Evolutionary conservation across 2,797 vertebrate species (phyloP), one percentile per base, ranked within the genome.

Genomic region (Atherinosoma microstoma): DNA sequence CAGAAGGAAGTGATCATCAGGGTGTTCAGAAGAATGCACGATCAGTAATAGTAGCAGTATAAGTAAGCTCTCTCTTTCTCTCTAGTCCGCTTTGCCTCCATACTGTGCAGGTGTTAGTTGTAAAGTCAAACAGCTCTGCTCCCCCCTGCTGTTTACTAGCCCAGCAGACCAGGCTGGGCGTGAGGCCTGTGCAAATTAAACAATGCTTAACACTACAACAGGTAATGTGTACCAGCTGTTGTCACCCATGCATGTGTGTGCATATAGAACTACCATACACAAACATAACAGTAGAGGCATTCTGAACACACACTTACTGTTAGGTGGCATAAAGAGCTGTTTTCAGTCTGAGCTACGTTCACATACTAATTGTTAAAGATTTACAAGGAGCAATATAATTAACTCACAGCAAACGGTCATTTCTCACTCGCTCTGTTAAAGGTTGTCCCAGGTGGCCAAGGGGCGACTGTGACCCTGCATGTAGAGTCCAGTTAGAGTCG

Each of bases 131-230:
- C 58, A 60, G 38, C 36, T 24, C 15, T 15, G 36, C 36, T 60
- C 58, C n/a, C 35, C 6, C 58, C 58, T 40, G 35, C 58, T 40
- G 58, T 60, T 60, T 60, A 60, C 58, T 60, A 6, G 58, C 58
- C 4, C 6, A 8, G 22, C 35, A 60, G 11, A 60, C 58, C 13
- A 27, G 35, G 35, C n/a, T 2, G 35, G 10, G 12, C 6, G 58
- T 16, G 22, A 13, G 22, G 20, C 35, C 30, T 32, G 2, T 32
- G 30, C 30, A 32, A 32, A 32, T 32, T 27, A 18, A 38, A 60
- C 5, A 24, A 24, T 40, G 12, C 36, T 35, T 6, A 38, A 36
- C 34, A 59, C 58, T 36, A 27, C 36, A 60, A 27, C 36, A 40
- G 15, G 36, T 60, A 60, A 60, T 27, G 15, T 27, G 34, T 40